Conservation (phyloP, 2,797 vertebrate species). For the Anguilla anguilla region DNA sequence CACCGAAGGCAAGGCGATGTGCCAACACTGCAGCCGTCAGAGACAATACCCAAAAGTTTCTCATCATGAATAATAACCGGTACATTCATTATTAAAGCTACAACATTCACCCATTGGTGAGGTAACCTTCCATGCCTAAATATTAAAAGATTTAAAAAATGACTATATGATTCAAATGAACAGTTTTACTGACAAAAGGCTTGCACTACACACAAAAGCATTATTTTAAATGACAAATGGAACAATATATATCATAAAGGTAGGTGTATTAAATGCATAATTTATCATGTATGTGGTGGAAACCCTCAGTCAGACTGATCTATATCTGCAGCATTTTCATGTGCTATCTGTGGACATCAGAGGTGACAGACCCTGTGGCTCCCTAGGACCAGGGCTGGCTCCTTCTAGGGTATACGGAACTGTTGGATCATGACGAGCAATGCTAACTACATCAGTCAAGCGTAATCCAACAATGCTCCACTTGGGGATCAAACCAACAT, state of each 20-base stretch:
- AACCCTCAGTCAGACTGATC: not conserved
- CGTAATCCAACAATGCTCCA: not conserved
- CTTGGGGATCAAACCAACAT: not conserved
- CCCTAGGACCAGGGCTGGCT: not conserved
- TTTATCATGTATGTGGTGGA: not conserved
- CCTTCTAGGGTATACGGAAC: not conserved
- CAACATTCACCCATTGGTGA: not conserved
- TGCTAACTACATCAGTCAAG: not conserved
- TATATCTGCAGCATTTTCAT: not conserved
- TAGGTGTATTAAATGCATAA: not conserved
- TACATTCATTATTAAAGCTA: not conserved
- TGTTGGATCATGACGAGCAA: not conserved
- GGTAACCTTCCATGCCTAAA: not conserved
- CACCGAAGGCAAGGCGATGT: not conserved
- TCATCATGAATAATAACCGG: not conserved
- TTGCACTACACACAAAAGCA: not conserved
- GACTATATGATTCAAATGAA: not conserved
- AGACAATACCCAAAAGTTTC: not conserved
- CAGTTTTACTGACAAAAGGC: not conserved
- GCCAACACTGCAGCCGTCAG: not conserved
- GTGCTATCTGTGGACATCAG: not conserved
- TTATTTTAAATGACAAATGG: not conserved
- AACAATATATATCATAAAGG: not conserved
- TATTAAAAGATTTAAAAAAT: not conserved
- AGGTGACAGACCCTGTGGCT: no score